phyloP scores from a whole-genome alignment of 2,113 vertebrate species.

The Accipiter cooperii region DNA sequence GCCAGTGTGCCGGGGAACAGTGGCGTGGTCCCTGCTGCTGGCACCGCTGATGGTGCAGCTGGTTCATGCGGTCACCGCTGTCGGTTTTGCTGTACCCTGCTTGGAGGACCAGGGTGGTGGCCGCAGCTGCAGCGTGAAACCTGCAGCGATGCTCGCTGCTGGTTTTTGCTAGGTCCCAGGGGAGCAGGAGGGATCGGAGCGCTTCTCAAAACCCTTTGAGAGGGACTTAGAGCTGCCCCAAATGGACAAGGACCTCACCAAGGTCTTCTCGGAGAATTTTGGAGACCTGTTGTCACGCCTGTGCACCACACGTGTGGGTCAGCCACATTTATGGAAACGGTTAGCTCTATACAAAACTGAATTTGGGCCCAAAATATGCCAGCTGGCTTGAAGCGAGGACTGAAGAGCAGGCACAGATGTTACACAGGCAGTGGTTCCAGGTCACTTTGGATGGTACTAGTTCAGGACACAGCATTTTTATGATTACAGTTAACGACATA shows the following conservation, averaged over 20 bases:
- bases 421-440: not conserved
- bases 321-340: not conserved
- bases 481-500: not conserved
- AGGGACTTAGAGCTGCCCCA: not conserved
- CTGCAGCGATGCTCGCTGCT: fast-evolving
- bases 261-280: not conserved
- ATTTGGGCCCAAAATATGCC: not conserved
- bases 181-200: not conserved
- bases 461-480: not conserved
- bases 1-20: not conserved
- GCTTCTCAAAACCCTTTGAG: not conserved
- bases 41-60: not conserved
- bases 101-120: not conserved
- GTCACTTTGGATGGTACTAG: not conserved
- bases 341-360: not conserved
- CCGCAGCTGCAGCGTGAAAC: not conserved
- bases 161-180: not conserved
- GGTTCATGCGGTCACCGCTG: not conserved
- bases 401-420: not conserved
- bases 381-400: not conserved
- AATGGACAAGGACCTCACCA: not conserved
- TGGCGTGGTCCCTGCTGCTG: not conserved
- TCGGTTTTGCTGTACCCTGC: not conserved
- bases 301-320: not conserved
- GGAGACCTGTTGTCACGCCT: not conserved